Evolutionary conservation across 2,888 invertebrate species (phyloP).

Genomic region (Pseudanteris insignis): DNA sequence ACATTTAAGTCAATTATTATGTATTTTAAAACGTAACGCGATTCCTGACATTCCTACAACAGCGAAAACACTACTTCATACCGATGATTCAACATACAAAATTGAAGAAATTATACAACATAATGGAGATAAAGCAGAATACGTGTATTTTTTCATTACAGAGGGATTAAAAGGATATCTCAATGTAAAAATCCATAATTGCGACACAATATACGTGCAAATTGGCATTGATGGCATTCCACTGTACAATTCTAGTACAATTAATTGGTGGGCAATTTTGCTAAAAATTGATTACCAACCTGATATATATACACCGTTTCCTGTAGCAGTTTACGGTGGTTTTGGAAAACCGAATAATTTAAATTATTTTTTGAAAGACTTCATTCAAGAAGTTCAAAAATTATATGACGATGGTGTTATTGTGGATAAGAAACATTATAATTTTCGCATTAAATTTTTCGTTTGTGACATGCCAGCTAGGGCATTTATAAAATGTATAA

Average conservation of each 20-base stretch:
- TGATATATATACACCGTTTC: slow-evolving; percentile 42
- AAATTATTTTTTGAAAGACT: slow-evolving; percentile 21
- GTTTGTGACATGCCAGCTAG: no score
- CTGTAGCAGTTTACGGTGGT: slow-evolving; percentile 36
- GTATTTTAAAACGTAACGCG: slow-evolving; percentile 10
- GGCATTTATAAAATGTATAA: no score
- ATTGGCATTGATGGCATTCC: slow-evolving; percentile 41
- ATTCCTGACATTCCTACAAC: slow-evolving; percentile 21
- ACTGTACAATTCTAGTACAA: slow-evolving; percentile 22
- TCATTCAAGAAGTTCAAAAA: slow-evolving; percentile 35
- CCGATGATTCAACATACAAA: slow-evolving; percentile 14
- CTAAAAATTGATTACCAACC: slow-evolving; percentile 25
- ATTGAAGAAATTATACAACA: slow-evolving; percentile 13
- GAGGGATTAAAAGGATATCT: slow-evolving; percentile 20
- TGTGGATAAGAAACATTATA: not conserved
- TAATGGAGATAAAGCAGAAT: slow-evolving; percentile 14
- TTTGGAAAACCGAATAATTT: slow-evolving; percentile 30
- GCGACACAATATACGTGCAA: slow-evolving; percentile 15
- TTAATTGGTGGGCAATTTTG: slow-evolving; percentile 41
- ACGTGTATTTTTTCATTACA: slow-evolving; percentile 29
- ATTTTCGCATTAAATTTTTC: no score
- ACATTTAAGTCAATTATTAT: slow-evolving; percentile 6
- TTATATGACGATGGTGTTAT: slow-evolving; percentile 22
- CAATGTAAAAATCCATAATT: slow-evolving; percentile 9
- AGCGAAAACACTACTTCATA: slow-evolving; percentile 23